Base-by-base conservation (phyloP, 2,888 invertebrate species). In the Thymelicus lineola region DNA sequence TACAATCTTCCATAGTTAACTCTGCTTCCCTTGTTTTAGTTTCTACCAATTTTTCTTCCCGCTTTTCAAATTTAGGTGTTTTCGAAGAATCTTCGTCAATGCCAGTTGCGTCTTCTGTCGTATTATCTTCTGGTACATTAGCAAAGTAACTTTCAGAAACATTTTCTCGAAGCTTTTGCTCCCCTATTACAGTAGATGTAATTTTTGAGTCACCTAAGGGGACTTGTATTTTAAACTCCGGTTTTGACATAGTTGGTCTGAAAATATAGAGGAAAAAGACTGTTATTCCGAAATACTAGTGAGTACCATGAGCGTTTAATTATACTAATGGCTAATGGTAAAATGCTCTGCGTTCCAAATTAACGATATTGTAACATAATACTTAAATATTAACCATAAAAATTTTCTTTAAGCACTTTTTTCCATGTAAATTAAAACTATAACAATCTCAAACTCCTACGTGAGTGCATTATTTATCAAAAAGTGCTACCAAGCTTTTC, bases 151-250 rank as follows among this genome's bases (percentile, higher is more conserved):
- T 70, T 4, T 66, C 61, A 1, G n/a, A n/a, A 28, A 45, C 61
- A 53, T 5, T 71, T 73, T 67, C 82, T 79, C 88, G 71, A 0
- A 91, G 68, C 46, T 77, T 76, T 72, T 91, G 91, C 0, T 79
- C 75, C 0, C 76, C 80, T 81, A 90, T 91, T 80, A 90, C 91
- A 71, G 85, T 84, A 0, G 86, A 82, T 71, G 87, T 80, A 0
- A 91, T 83, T 60, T 80, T 46, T 10, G 62, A n/a, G 20, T 68
- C 57, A n/a, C 38, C 57, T 7, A 36, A 6, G 7, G 61, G 36
- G 10, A 48, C 77, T 74, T 6, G 86, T 84, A 38, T 71, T 75
- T 66, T 77, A 72, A 79, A 80, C 36, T 79, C 76, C 42, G 75
- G 53, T 28, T 84, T 84, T 38, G 84, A 83, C 90, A 91, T 91